Evolutionary conservation across 1,140 invertebrate species (phyloP), one percentile per base, ranked within the genome.

Genomic region (Magallana angulata): DNA sequence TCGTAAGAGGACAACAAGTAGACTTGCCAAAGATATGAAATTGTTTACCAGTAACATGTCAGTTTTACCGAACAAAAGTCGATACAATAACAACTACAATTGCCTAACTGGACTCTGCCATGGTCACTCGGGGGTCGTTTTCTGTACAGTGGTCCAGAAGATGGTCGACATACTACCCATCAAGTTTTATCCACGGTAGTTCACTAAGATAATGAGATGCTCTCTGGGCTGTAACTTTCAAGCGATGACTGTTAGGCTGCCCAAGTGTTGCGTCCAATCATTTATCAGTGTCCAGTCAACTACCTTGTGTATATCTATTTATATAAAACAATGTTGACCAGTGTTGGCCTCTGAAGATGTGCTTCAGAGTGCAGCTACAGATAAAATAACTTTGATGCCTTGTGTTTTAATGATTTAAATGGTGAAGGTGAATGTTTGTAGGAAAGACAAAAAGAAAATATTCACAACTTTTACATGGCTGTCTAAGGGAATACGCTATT

Each of bases 271-370:
- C 24, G 18, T 76, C 18, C 68, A 9, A 76, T 76, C 68, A 24
- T 76, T 76, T 36, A 12, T 76, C 68, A 76, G 68, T 76, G 68
- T 76, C 68, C 68, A 5, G 68, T 30, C 24, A 30, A 36, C 30
- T 71, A 71, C n/a, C 64, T 24, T 9, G 64, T 71, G 36, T 48
- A 48, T 48, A 48, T 48, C 36, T 48, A 48, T 71, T 24, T 24
- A 18, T 71, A 71, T 71, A 71, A 71, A 18, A 48, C 36, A 48
- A 48, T 48, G 11, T 24, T 71, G 64, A 71, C 64, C 64, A 71
- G 18, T 64, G 60, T 64, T 7, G 60, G 16, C 60, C 60, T 16
- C 64, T 48, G 7, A 71, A 24, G 18, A 71, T 11, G 18, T 71
- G 64, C 18, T 71, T 24, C 18, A 18, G 68, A 76, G 68, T 30